Evolutionary conservation across 2,113 vertebrate species (phyloP).

Genomic region (Heterocephalus glaber): DNA sequence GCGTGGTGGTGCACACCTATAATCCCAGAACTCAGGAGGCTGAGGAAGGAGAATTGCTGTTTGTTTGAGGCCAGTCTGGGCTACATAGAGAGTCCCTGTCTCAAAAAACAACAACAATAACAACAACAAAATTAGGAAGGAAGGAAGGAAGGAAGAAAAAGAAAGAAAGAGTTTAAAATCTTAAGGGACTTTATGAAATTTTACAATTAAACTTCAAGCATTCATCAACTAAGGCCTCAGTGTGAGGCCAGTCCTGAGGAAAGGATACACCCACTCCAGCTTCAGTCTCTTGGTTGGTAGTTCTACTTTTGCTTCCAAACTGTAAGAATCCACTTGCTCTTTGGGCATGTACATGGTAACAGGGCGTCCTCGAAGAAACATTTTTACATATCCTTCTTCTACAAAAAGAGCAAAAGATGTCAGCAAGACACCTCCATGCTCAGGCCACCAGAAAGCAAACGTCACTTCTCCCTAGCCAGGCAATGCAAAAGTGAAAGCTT

Average conservation of each 20-base stretch:
- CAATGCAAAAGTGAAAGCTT: not conserved
- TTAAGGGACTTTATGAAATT: not conserved
- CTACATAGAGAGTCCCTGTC: not conserved
- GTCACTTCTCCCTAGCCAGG: not conserved
- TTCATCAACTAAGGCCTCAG: not conserved
- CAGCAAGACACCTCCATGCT: constrained; percentile 34
- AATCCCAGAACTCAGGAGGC: not conserved
- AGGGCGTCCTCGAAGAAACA: constrained; percentile 98
- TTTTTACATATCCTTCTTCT: constrained; percentile 99
- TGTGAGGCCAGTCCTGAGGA: not conserved
- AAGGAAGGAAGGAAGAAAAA: not conserved
- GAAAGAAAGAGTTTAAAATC: not conserved
- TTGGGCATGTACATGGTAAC: constrained; percentile 99
- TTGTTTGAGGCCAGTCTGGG: not conserved
- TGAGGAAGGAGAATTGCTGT: not conserved
- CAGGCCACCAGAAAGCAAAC: accelerated
- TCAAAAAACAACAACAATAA: not conserved
- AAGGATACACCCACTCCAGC: constrained; percentile 99
- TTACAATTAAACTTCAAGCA: not conserved
- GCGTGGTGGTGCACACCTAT: not conserved
- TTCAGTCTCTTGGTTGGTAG: constrained; percentile 95
- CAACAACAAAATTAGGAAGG: not conserved
- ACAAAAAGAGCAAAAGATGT: constrained; percentile 84
- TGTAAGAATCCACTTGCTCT: constrained; percentile 96
- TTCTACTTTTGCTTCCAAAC: constrained; percentile 94